Conservation (phyloP, 2,888 invertebrate species). For the Hipparchia sbordonii region DNA sequence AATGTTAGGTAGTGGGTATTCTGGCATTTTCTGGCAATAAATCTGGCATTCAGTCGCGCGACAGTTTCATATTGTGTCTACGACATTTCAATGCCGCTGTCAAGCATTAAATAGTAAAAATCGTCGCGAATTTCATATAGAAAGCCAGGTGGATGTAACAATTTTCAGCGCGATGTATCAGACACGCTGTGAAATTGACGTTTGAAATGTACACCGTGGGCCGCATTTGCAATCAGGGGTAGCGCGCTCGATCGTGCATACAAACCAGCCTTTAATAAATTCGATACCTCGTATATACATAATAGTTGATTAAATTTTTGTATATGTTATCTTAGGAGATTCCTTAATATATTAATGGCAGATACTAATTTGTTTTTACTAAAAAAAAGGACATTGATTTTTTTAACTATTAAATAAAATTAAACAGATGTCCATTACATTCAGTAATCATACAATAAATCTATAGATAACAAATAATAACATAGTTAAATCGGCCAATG, state of each 20-base stretch:
- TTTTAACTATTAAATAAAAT: too few relatives aligned
- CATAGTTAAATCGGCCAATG: too few relatives aligned
- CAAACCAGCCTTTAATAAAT: slow-evolving; percentile 7
- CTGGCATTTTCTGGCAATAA: not conserved
- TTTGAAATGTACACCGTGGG: slow-evolving; percentile 20
- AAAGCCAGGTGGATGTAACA: slow-evolving; percentile 12
- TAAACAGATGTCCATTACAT: too few relatives aligned
- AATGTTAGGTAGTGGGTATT: too few relatives aligned
- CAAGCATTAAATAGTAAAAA: slow-evolving; percentile 9
- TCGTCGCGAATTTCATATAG: slow-evolving; percentile 16
- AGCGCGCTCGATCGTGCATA: slow-evolving; percentile 15
- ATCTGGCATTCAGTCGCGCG: not conserved
- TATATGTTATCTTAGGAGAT: not conserved
- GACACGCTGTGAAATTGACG: slow-evolving; percentile 20
- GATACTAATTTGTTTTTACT: too few relatives aligned
- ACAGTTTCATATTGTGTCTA: not conserved
- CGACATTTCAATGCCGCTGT: slow-evolving; percentile 2
- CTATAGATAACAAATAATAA: too few relatives aligned
- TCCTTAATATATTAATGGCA: too few relatives aligned
- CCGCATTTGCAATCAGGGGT: slow-evolving; percentile 10
- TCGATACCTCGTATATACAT: not conserved
- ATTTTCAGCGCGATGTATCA: slow-evolving; percentile 23
- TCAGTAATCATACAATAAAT: too few relatives aligned
- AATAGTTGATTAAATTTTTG: not conserved
- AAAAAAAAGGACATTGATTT: too few relatives aligned